Evolutionary conservation across 2,888 invertebrate genomes (phyloP).

Genomic region (Lasioglossum marginatum): DNA sequence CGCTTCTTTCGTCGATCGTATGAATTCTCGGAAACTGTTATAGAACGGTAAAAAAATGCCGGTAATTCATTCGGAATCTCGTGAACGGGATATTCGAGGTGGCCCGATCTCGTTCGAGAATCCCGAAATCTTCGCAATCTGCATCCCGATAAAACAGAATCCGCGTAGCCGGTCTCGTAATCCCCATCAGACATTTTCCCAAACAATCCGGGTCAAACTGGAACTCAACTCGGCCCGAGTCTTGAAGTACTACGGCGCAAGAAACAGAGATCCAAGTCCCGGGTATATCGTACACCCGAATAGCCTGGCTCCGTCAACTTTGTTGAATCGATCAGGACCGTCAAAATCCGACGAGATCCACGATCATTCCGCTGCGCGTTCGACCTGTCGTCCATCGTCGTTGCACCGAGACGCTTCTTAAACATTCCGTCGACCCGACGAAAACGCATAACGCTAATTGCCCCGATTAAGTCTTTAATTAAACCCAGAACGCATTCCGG

Average conservation of each 20-base stretch:
- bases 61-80: not conserved
- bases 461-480: slow-evolving; percentile 62
- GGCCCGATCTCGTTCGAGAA: not conserved
- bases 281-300: not conserved
- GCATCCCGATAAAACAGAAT: not conserved
- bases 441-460: slow-evolving; percentile 62
- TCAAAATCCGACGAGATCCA: slow-evolving; percentile 9
- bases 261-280: slow-evolving; percentile 9
- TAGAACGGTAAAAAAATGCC: not conserved
- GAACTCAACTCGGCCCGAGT: not conserved
- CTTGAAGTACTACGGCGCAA: not conserved
- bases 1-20: not conserved
- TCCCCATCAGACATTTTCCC: slow-evolving; percentile 4
- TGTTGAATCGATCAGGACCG: not conserved
- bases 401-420: slow-evolving; percentile 19
- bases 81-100: not conserved
- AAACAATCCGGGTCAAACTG: not conserved
- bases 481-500: slow-evolving; percentile 53
- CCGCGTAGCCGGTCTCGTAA: not conserved
- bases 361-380: not conserved
- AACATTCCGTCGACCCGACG: slow-evolving; percentile 35
- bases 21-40: not conserved
- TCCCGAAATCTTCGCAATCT: slow-evolving; percentile 11
- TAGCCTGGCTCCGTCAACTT: not conserved
- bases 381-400: not conserved